These are phyloP conservation scores for Frankliniella fusca DNA, from an alignment of 2,888 invertebrate genomes.

Conservation along the genomic window DNA sequence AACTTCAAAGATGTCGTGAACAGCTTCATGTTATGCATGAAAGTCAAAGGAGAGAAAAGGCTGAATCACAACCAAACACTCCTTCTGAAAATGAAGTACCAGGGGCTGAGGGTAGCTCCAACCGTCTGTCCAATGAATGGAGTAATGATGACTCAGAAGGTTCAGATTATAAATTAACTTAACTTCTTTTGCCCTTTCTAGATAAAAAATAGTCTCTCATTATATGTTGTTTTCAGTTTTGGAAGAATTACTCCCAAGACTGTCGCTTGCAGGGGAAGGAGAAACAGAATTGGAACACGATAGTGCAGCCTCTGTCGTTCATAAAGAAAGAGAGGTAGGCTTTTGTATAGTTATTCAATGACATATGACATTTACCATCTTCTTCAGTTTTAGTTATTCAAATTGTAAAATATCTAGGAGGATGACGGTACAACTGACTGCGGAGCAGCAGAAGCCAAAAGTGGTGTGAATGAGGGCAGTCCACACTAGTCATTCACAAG, in stretches of 20 bases:
- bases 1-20: slow-evolving; percentile 67
- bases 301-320: neutral
- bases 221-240: neutral
- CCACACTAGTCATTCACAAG: slow-evolving; percentile 22
- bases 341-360: too few relatives aligned
- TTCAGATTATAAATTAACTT: neutral
- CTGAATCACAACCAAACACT: slow-evolving; percentile 34
- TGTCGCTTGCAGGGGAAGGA: neutral
- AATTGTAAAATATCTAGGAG: too few relatives aligned
- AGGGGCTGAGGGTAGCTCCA: neutral
- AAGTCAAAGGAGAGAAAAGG: slow-evolving; percentile 38
- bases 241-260: neutral
- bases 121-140: neutral
- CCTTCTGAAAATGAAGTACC: slow-evolving; percentile 17
- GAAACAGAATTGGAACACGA: neutral
- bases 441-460: neutral
- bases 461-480: neutral
- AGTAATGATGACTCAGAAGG: neutral
- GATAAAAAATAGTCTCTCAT: neutral
- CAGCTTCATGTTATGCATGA: slow-evolving; percentile 58
- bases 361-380: too few relatives aligned
- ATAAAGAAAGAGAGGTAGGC: neutral
- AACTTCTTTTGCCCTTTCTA: neutral
- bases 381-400: too few relatives aligned
- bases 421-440: neutral